Conservation (phyloP, 2,888 invertebrate species). For the Deroplatys truncata region DNA sequence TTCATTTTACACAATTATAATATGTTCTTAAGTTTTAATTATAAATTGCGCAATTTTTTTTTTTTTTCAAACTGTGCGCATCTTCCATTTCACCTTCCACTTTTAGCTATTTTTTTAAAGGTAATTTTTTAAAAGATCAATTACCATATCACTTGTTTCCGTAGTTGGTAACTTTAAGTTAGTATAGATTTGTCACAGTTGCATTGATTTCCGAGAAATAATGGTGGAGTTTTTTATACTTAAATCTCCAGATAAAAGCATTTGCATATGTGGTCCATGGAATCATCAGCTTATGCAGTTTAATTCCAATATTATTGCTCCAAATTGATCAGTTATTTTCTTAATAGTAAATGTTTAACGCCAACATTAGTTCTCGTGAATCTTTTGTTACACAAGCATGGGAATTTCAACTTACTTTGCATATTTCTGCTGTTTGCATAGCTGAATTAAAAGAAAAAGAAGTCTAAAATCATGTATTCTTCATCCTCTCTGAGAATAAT, state of each 20-base stretch:
- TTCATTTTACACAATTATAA: neutral
- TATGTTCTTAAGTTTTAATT: neutral
- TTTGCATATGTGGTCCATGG: neutral
- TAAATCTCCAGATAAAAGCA: too few relatives aligned
- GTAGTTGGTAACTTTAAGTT: neutral
- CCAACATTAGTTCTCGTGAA: neutral
- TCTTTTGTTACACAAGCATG: neutral
- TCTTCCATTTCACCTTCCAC: conserved; percentile 6
- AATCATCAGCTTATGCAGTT: neutral
- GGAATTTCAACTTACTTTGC: neutral
- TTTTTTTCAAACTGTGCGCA: neutral
- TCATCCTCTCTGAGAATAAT: neutral
- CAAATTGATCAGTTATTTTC: neutral
- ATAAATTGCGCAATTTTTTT: neutral
- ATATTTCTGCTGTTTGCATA: neutral
- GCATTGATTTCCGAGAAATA: neutral
- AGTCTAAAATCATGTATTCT: neutral
- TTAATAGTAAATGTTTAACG: neutral
- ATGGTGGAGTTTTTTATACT: neutral
- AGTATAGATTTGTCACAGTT: neutral
- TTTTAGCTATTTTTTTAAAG: neutral
- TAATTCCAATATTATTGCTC: neutral
- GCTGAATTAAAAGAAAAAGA: neutral
- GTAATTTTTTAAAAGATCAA: neutral
- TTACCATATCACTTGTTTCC: neutral